These are phyloP conservation scores for Calameuta filiformis DNA, from an alignment of 2,888 invertebrate species.

Conservation along the genomic window DNA sequence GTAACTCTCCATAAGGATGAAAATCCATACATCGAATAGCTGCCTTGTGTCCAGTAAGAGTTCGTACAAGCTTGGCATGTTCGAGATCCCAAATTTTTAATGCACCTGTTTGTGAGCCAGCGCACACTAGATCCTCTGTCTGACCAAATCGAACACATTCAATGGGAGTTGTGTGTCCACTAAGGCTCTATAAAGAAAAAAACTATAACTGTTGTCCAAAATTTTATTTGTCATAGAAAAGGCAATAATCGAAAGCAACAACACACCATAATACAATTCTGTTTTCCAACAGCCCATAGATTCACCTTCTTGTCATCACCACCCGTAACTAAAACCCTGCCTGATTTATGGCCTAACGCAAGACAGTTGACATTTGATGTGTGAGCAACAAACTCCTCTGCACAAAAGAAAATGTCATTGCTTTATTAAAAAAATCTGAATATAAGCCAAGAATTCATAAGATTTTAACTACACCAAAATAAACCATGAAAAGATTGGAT, in stretches of 20 bases:
- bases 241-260: not conserved
- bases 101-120: conserved; percentile 93
- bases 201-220: no score
- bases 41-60: conserved; percentile 89
- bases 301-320: conserved; percentile 98
- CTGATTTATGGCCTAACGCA: conserved; percentile 90
- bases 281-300: conserved; percentile 95
- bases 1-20: conserved; percentile 94
- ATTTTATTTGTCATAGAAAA: no score
- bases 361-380: conserved; percentile 88
- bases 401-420: conserved; percentile 48
- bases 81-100: conserved; percentile 97
- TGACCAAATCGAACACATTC: conserved; percentile 96
- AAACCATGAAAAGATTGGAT: no score
- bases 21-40: conserved; percentile 91
- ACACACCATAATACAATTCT: conserved; percentile 93
- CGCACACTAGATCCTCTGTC: conserved; percentile 93
- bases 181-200: conserved; percentile 76
- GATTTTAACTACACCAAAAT: no score
- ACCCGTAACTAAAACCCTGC: conserved; percentile 91
- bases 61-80: conserved; percentile 90
- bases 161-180: conserved; percentile 93
- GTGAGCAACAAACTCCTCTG: conserved; percentile 91
- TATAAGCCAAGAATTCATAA: no score
- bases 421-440: no score